These are phyloP conservation scores for Drosophila trichaetosa DNA, from an alignment of 2,888 invertebrate genomes.

Conservation along the genomic window DNA sequence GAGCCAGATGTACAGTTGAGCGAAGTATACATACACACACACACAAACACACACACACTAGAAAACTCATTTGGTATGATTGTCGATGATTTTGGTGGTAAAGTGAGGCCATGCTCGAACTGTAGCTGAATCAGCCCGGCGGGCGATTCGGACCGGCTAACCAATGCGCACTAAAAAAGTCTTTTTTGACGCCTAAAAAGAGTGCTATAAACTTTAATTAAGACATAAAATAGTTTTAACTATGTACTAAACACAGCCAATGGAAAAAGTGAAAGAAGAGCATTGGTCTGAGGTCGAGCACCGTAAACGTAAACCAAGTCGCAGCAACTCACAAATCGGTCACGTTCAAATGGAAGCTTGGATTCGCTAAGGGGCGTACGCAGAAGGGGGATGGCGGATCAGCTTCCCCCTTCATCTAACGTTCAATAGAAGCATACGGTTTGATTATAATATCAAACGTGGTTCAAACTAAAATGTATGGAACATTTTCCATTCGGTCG, in stretches of 20 bases:
- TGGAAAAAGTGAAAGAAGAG: conserved; percentile 57
- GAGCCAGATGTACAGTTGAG: conserved; percentile 11
- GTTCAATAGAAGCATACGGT: background rate
- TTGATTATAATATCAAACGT: background rate
- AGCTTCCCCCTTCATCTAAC: background rate
- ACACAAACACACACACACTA: background rate
- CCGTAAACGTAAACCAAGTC: conserved; percentile 40
- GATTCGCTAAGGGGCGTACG: conserved; percentile 28
- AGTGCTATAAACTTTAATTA: conserved; percentile 82
- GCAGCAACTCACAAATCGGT: conserved; percentile 40
- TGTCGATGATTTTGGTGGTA: conserved; percentile 52
- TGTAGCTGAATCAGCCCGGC: conserved; percentile 32
- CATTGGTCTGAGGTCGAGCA: conserved; percentile 35
- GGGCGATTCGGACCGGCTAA: conserved; percentile 56
- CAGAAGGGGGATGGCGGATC: background rate
- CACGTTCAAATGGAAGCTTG: conserved; percentile 40
- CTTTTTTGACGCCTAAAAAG: conserved; percentile 78
- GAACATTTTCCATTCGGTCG: background rate
- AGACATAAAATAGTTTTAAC: conserved; percentile 81
- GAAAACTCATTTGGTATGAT: conserved; percentile 61
- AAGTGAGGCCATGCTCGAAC: conserved; percentile 21
- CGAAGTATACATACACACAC: conserved; percentile 9
- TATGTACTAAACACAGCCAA: conserved; percentile 60
- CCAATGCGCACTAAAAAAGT: conserved; percentile 54
- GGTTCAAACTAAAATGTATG: background rate